Evolutionary conservation across 2,888 invertebrate species (phyloP).

Genomic region (Epirrhoe alternata): DNA sequence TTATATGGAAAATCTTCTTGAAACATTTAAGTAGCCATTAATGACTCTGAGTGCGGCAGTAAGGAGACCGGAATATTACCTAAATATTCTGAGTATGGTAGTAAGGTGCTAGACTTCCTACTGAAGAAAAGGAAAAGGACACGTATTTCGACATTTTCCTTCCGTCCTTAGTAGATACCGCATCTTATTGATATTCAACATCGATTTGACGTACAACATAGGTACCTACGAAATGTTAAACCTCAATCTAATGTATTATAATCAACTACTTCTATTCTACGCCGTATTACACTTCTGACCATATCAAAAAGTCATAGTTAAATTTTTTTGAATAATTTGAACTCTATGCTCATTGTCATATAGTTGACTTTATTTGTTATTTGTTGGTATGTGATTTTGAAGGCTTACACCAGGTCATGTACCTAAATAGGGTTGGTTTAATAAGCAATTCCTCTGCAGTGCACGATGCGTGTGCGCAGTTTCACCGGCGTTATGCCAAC

Average conservation of each 20-base stretch:
- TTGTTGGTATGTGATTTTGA: slow-evolving; percentile 62
- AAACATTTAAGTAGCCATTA: no score
- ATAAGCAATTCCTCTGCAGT: slow-evolving; percentile 73
- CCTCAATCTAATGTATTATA: background rate
- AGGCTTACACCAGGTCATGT: slow-evolving; percentile 56
- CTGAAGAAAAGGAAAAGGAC: no score
- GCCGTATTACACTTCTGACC: background rate
- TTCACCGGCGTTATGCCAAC: slow-evolving; percentile 43
- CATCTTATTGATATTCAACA: background rate
- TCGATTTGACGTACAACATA: background rate
- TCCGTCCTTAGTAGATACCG: background rate
- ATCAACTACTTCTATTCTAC: slow-evolving; percentile 4
- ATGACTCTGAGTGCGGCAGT: no score
- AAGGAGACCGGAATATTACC: no score
- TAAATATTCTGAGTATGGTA: no score
- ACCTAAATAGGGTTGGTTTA: slow-evolving; percentile 49
- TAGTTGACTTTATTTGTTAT: slow-evolving; percentile 13
- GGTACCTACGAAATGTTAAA: background rate
- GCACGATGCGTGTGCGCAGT: slow-evolving; percentile 69
- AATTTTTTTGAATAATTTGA: slow-evolving; percentile 12
- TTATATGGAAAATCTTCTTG: no score
- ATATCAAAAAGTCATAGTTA: background rate
- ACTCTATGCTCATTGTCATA: slow-evolving; percentile 4
- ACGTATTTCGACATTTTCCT: no score
- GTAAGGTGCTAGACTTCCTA: no score